Evolutionary conservation across 2,888 invertebrate genomes (phyloP), one percentile per base, ranked within the genome.

Genomic region (Ectobius pallidus): DNA sequence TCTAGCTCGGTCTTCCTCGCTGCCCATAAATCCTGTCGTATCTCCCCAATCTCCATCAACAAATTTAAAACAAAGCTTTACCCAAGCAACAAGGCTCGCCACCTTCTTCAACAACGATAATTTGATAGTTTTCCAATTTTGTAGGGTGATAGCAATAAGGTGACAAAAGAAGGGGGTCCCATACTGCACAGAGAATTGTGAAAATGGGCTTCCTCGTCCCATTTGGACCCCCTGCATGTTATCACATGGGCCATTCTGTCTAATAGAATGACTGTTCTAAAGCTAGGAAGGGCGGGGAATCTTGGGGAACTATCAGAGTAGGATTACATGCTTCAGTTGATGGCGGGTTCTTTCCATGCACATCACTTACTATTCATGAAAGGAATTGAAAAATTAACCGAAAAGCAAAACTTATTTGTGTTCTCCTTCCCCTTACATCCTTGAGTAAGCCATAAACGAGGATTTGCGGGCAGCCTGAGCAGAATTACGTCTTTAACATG

Each of bases 351-450:
- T 30, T 58, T 30, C 18, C 30, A n/a, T 58, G 18, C 46, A 46
- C 69, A 69, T 69, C 69, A 69, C 69, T 69, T 69, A 55, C 69
- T 69, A 69, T 69, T 69, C 69, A 69, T 69, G 69, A 62, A 70
- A 70, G 30, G 62, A 70, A 70, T 70, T 70, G 70, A 70, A 70
- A 62, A 70, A 70, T 70, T 70, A 70, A 63, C 63, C 44, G 71
- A 63, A 62, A 71, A 30, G 61, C 49, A 63, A 62, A 61, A 27
- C 63, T 25, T 30, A 55, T 11, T 16, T 34, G 18, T 22, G 14
- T 25, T 16, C 67, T 20, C 16, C 65, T 16, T 32, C 42, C 44
- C 65, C 62, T 62, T 62, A 32, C 34, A 55, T 49, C 49, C 52
- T 46, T 30, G 34, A 55, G 52, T 34, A 34, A 55, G 39, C 52